Evolutionary conservation across 1,140 invertebrate species (phyloP).

Genomic region (Hyles vespertilio): DNA sequence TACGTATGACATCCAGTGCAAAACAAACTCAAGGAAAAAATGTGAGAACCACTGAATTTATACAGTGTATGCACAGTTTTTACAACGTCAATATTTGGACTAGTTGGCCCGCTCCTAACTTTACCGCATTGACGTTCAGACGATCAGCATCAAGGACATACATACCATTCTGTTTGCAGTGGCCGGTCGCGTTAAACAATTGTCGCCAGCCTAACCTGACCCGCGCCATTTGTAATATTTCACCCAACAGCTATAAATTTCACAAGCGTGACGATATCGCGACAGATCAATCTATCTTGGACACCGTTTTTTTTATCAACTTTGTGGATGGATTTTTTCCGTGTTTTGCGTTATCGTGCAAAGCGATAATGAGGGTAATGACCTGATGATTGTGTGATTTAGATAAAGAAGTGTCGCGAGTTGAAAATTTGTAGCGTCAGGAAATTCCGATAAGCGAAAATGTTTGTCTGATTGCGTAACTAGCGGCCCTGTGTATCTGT

Average conservation of each 20-base stretch:
- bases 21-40: too few relatives aligned
- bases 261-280: neutral
- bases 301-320: constrained; percentile 39
- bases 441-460: constrained; percentile 4
- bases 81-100: constrained; percentile 29
- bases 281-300: neutral
- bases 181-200: constrained; percentile 21
- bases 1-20: too few relatives aligned
- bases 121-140: constrained; percentile 16
- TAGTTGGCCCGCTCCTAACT: constrained; percentile 28
- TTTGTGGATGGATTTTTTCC: constrained; percentile 61
- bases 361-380: constrained; percentile 61
- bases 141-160: constrained; percentile 34
- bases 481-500: constrained; percentile 14
- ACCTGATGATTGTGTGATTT: constrained; percentile 56
- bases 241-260: too few relatives aligned
- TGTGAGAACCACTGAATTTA: too few relatives aligned
- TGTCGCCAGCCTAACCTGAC: constrained; percentile 25
- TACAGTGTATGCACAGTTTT: neutral
- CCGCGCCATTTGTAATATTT: neutral
- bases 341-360: constrained; percentile 58
- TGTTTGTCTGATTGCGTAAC: too few relatives aligned
- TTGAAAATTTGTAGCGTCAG: constrained; percentile 15
- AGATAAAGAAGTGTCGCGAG: constrained; percentile 29
- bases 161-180: constrained; percentile 20